Evolutionary conservation across 2,797 vertebrate species (phyloP).

Genomic region (Gymnoscopelus microlampas): DNA sequence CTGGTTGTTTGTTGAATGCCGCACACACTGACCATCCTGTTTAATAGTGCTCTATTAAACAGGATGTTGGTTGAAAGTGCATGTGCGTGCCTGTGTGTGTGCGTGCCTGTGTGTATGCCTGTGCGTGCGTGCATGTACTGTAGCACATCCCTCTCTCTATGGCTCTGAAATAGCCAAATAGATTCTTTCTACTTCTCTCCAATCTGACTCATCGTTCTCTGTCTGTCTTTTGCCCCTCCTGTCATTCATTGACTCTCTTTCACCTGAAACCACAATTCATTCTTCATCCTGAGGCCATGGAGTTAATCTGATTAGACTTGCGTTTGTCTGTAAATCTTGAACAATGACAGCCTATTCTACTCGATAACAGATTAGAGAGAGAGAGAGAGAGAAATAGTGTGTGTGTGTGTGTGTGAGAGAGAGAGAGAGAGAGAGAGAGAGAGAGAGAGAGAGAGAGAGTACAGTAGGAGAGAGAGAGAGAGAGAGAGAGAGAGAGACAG

Average conservation of each 20-base stretch:
- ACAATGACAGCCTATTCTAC: constrained; percentile 35
- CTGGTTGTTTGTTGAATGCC: too few species aligned
- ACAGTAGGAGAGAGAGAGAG: neutral
- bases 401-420: neutral
- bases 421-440: neutral
- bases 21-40: too few species aligned
- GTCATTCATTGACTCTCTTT: neutral
- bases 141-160: too few species aligned
- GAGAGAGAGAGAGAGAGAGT: neutral
- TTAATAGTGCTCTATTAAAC: too few species aligned
- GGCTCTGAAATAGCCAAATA: too few species aligned
- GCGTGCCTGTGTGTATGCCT: too few species aligned
- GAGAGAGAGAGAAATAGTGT: neutral
- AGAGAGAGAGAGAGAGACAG: neutral
- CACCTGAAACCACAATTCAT: neutral
- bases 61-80: too few species aligned
- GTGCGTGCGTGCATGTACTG: neutral
- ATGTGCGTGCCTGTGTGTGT: too few species aligned
- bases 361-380: constrained; percentile 42
- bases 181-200: too few species aligned
- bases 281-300: constrained; percentile 3
- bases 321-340: constrained; percentile 39
- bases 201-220: neutral
- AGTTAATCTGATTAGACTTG: constrained; percentile 54
- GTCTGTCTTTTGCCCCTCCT: neutral